Evolutionary conservation across 2,113 vertebrate species (phyloP).

Genomic region (Trogon melanurus): DNA sequence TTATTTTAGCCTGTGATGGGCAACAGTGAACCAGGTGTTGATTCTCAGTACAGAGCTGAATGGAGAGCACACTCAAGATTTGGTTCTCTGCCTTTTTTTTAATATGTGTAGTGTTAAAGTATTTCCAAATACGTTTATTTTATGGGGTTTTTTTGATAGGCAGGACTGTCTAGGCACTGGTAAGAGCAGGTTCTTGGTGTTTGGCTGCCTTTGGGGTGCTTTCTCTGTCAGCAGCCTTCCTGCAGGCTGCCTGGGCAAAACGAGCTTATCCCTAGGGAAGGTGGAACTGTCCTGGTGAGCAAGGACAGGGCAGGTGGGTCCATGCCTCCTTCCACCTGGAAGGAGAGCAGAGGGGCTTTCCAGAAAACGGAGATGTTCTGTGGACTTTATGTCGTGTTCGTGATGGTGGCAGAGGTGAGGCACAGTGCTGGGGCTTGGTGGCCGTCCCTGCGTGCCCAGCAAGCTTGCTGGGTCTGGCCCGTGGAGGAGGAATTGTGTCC

Average conservation of each 20-base stretch:
- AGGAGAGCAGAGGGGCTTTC: rapidly evolving
- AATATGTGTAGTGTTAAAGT: rapidly evolving
- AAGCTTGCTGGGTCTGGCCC: no score
- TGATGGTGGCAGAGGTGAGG: not conserved
- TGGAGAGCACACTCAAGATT: not conserved
- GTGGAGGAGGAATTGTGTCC: rapidly evolving
- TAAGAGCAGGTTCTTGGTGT: not conserved
- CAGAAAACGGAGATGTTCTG: rapidly evolving
- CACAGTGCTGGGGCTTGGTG: not conserved
- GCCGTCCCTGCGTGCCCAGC: rapidly evolving
- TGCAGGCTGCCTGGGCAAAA: rapidly evolving
- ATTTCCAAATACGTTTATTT: not conserved
- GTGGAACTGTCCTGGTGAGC: not conserved
- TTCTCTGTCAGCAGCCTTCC: no score
- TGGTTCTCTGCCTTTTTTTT: not conserved
- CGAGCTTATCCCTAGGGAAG: rapidly evolving
- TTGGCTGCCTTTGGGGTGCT: rapidly evolving
- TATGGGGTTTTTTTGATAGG: rapidly evolving
- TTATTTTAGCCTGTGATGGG: not conserved
- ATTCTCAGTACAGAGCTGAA: not conserved
- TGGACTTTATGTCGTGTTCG: not conserved
- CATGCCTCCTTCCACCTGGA: rapidly evolving
- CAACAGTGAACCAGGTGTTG: not conserved
- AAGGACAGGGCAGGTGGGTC: not conserved
- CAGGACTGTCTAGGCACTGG: rapidly evolving